phyloP scores from a whole-genome alignment of 2,888 invertebrate species.

The Apotomis capreana region DNA sequence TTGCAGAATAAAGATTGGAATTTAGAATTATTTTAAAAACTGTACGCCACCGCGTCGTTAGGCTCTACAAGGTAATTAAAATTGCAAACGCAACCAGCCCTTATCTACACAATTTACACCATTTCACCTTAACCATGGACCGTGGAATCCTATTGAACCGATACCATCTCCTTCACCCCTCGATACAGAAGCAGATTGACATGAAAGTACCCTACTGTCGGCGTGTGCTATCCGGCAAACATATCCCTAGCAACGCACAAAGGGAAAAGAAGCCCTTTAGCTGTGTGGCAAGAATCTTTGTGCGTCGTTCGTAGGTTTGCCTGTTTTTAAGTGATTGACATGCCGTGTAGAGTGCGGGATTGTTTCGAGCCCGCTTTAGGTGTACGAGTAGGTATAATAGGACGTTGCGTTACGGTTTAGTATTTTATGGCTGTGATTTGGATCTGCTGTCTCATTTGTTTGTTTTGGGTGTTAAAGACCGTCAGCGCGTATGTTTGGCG shows the following conservation, averaged over 20 bases:
- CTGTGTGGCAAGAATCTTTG: not conserved
- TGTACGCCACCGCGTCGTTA: too few relatives aligned
- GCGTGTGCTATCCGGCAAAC: constrained; percentile 47
- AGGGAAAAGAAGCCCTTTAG: not conserved
- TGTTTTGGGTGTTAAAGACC: constrained; percentile 16
- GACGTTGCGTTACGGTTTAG: constrained; percentile 31
- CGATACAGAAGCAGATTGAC: constrained; percentile 58
- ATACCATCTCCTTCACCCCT: constrained; percentile 47
- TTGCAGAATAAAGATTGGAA: too few relatives aligned
- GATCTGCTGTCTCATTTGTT: constrained; percentile 33
- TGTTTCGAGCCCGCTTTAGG: constrained; percentile 40
- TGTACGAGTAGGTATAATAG: constrained; percentile 31
- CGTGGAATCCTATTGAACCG: constrained; percentile 47
- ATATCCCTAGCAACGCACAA: not conserved
- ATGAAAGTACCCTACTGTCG: constrained; percentile 59
- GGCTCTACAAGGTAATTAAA: not conserved
- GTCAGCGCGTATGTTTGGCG: too few relatives aligned
- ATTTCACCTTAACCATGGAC: constrained; percentile 27
- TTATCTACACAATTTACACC: constrained; percentile 30
- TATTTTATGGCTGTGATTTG: constrained; percentile 33
- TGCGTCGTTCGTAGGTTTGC: constrained; percentile 18
- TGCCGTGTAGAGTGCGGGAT: constrained; percentile 58
- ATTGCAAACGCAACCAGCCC: not conserved
- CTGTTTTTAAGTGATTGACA: constrained; percentile 58
- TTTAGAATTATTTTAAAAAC: too few relatives aligned